Percentiles rank a stretch among this genome's conserved stretches.
Evolutionary conservation across 1,140 invertebrate species (phyloP).

Genomic region (Heliconius hewitsoni): DNA sequence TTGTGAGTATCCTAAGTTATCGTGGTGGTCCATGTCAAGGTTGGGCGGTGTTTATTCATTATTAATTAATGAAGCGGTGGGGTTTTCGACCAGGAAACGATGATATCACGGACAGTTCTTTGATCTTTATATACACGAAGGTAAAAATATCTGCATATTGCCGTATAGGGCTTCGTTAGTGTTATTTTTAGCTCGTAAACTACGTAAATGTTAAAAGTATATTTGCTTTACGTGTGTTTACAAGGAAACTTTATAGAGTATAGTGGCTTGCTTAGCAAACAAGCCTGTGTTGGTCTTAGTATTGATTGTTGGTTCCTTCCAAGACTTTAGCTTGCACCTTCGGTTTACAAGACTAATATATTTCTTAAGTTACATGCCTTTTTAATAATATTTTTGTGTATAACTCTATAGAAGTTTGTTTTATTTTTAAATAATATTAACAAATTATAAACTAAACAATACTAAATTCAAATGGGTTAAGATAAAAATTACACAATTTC

Average conservation of each 20-base stretch:
- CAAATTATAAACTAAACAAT: background rate
- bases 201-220: constrained; percentile 41
- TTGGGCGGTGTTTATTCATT: constrained; percentile 48
- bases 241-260: constrained; percentile 29
- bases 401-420: background rate
- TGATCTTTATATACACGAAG: constrained; percentile 57
- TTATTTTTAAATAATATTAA: too few species aligned
- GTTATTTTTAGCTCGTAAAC: constrained; percentile 71
- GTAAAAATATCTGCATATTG: constrained; percentile 41
- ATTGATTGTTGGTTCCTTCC: constrained; percentile 24
- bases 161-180: constrained; percentile 53
- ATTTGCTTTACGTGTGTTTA: constrained; percentile 35
- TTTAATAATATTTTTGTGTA: background rate
- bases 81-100: constrained; percentile 52
- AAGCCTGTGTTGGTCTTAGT: constrained; percentile 10
- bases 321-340: background rate
- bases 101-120: constrained; percentile 66
- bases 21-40: constrained; percentile 48
- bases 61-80: constrained; percentile 51
- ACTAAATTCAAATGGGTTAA: background rate
- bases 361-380: background rate
- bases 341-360: background rate
- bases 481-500: background rate
- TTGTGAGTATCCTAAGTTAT: constrained; percentile 46
- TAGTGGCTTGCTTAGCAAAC: constrained; percentile 27